These are phyloP conservation scores for Spisula subtruncata DNA, from an alignment of 2,888 invertebrate genomes.

Conservation along the genomic window DNA sequence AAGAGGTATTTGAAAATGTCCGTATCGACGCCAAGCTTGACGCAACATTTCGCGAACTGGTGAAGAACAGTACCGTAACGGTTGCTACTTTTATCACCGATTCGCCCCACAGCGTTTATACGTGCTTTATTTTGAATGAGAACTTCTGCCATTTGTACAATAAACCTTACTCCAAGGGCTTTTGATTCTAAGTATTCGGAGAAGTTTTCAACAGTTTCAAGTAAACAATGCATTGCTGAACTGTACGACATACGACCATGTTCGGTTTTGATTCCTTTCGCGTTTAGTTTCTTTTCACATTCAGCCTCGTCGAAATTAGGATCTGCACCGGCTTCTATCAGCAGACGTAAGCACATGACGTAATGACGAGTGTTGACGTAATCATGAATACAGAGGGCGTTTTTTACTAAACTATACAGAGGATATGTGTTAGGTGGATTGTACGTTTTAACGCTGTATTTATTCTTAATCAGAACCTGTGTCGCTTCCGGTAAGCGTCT, in stretches of 20 bases:
- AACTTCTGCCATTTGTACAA: constrained; percentile 74
- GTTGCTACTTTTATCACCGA: constrained; percentile 71
- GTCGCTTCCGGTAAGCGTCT: constrained; percentile 78
- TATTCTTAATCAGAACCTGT: constrained; percentile 78
- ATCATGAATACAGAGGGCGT: constrained; percentile 78
- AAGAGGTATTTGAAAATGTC: constrained; percentile 77
- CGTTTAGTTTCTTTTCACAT: constrained; percentile 65
- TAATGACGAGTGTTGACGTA: constrained; percentile 79
- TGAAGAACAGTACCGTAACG: constrained; percentile 77
- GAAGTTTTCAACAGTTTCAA: constrained; percentile 79
- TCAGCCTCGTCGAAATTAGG: constrained; percentile 83
- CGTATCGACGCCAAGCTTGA: constrained; percentile 75
- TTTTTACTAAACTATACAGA: constrained; percentile 82
- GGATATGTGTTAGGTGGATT: constrained; percentile 83
- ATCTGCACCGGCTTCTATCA: constrained; percentile 82
- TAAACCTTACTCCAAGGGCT: constrained; percentile 71
- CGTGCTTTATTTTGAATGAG: constrained; percentile 68
- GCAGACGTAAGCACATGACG: constrained; percentile 75
- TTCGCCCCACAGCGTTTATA: constrained; percentile 67
- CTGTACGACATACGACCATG: constrained; percentile 75
- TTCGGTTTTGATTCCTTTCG: constrained; percentile 70
- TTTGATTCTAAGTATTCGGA: constrained; percentile 75
- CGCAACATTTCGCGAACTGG: constrained; percentile 79
- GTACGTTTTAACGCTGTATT: constrained; percentile 76
- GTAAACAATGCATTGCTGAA: constrained; percentile 78